Evolutionary conservation across 2,888 invertebrate species (phyloP), one percentile per base, ranked within the genome.

Genomic region (Meandrusa payeni): DNA sequence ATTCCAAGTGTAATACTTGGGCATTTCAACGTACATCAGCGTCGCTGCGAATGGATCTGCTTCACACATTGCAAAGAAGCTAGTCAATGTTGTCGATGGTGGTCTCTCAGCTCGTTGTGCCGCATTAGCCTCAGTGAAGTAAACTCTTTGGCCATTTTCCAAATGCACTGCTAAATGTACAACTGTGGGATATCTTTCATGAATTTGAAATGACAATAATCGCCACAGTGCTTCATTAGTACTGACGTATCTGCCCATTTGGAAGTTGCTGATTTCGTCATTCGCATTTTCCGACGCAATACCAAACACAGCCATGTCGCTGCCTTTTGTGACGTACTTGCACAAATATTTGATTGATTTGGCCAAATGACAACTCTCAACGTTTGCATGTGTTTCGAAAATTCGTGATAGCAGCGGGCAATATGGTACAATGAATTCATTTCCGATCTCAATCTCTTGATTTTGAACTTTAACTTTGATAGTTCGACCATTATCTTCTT

Each of bases 141-240:
- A 59, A 36, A 50, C 51, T 41, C 41, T 11, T 33, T 44, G 47
- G 38, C 48, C 43, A 40, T 51, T 56, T 39, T 48, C 54, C 26
- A 50, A 39, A 44, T 52, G 49, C 31, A 52, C 50, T 6, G 46
- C 51, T 32, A 64, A 50, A 51, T 59, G 64, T 5, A 50, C 15
- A 48, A 62, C 63, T 41, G 58, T 34, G 12, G 61, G 64, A 19
- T 59, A 40, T 29, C 50, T n/a, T 56, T 69, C 65, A 46, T 69
- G 63, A 41, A 50, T 48, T n/a, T 5, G 45, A 6, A 53, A 54
- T 32, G 41, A 5, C 12, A 52, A 48, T 44, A 54, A 43, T 3
- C 45, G 41, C 50, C 53, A 55, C 44, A 55, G 46, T 12, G n/a
- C 51, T n/a, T n/a, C 51, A 44, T 54, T 51, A 46, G 51, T 38